Conservation (phyloP, 2,888 invertebrate species). For the Malthinus flaveolus region DNA sequence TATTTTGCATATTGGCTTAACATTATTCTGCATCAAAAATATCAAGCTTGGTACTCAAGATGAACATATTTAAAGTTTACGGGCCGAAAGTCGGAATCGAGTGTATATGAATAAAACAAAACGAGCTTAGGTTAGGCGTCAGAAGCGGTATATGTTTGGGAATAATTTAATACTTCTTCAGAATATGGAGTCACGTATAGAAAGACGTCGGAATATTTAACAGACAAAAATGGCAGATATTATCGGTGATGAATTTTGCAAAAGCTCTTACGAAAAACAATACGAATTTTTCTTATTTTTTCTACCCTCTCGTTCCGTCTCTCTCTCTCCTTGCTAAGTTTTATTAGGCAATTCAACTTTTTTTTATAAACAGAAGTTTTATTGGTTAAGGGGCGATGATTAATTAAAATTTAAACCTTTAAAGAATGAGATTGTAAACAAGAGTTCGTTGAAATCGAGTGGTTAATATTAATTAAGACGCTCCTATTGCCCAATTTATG, state of each 20-base stretch:
- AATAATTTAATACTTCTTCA: constrained; percentile 53
- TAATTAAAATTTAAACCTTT: constrained; percentile 35
- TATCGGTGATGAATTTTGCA: constrained; percentile 31
- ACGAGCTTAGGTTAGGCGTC: constrained; percentile 48
- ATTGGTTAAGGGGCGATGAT: constrained; percentile 29
- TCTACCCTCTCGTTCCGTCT: not conserved
- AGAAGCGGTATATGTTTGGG: constrained; percentile 45
- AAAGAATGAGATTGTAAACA: constrained; percentile 30
- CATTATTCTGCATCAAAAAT: constrained; percentile 19
- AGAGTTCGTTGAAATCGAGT: constrained; percentile 27
- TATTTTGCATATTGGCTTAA: constrained; percentile 8
- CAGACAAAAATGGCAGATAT: constrained; percentile 37
- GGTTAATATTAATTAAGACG: constrained; percentile 32
- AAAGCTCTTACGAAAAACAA: constrained; percentile 22
- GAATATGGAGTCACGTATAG: constrained; percentile 51
- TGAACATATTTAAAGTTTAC: constrained; percentile 42
- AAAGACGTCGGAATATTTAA: constrained; percentile 47
- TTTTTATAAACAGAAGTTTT: constrained; percentile 14
- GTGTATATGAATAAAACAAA: constrained; percentile 53
- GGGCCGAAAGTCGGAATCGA: constrained; percentile 48
- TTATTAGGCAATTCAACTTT: constrained; percentile 16
- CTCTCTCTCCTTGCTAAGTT: constrained; percentile 5
- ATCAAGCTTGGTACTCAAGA: constrained; percentile 26
- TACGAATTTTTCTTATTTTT: constrained; percentile 3
- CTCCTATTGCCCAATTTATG: constrained; percentile 27